Evolutionary conservation across 92 coral and sea anemone species (phyloP).

Genomic region (Phymanthus crucifer): DNA sequence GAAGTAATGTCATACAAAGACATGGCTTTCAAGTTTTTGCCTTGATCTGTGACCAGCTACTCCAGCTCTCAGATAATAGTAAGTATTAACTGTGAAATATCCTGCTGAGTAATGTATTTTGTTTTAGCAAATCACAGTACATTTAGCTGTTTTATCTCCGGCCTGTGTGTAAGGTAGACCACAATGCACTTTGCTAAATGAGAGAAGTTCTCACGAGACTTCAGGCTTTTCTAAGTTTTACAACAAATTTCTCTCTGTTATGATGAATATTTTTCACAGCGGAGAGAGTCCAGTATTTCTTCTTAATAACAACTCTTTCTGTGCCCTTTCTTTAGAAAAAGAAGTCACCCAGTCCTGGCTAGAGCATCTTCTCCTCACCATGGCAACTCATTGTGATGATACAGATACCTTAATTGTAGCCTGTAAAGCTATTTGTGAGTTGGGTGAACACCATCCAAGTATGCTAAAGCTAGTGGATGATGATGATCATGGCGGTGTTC

Average conservation of each 20-base stretch:
- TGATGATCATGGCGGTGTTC: conserved; percentile 50
- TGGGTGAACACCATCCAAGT: conserved; percentile 63
- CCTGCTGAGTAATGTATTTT: too few relatives aligned
- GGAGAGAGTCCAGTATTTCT: neutral
- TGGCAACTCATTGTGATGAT: conserved; percentile 79
- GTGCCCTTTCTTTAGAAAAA: conserved; percentile 27
- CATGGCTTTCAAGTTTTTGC: conserved; percentile 42
- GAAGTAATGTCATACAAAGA: conserved; percentile 38
- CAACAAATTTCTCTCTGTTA: too few relatives aligned
- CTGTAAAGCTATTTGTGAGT: conserved; percentile 60
- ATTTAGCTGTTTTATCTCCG: too few relatives aligned
- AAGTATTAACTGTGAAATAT: neutral
- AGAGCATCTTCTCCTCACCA: conserved; percentile 60
- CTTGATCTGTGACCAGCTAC: conserved; percentile 22
- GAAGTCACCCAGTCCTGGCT: conserved; percentile 59
- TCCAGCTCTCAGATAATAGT: conserved; percentile 19
- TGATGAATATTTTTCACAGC: neutral
- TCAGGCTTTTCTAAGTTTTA: too few relatives aligned
- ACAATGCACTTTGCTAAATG: too few relatives aligned
- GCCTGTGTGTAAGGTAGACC: too few relatives aligned
- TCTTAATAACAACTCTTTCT: neutral
- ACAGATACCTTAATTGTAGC: conserved; percentile 63
- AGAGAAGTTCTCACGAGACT: too few relatives aligned
- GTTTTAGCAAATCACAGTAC: too few relatives aligned
- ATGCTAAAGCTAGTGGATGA: conserved; percentile 59